These are phyloP conservation scores for Myotis brandtii DNA, from an alignment of 2,113 vertebrate species.

Conservation along the genomic window DNA sequence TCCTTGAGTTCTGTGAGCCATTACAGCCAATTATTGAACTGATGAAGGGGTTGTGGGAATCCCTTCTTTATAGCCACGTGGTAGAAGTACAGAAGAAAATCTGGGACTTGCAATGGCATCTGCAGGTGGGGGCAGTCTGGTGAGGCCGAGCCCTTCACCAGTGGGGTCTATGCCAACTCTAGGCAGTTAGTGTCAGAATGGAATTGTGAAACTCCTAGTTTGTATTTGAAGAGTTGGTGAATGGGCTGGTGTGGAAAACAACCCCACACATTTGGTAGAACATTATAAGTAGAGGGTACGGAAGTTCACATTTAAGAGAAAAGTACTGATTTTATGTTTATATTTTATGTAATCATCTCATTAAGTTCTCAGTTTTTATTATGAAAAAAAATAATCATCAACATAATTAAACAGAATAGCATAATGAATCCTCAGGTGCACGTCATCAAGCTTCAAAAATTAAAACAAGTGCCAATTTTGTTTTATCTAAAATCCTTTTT, in stretches of 20 bases:
- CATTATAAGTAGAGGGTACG: not conserved
- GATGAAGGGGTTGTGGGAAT: not conserved
- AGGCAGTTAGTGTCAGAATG: not conserved
- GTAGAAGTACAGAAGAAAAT: not conserved
- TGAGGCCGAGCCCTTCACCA: not conserved
- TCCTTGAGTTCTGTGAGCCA: not conserved
- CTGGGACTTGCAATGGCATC: not conserved
- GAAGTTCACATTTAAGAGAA: not conserved
- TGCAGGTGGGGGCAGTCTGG: not conserved
- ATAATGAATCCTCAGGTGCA: not conserved
- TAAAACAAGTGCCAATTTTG: not conserved
- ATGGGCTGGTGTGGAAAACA: not conserved
- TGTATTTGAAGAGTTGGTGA: not conserved
- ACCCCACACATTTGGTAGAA: not conserved
- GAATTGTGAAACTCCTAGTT: not conserved
- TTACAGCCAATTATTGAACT: not conserved
- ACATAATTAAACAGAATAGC: not conserved
- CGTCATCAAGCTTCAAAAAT: not conserved
- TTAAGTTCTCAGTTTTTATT: conserved; percentile 26
- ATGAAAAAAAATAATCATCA: conserved; percentile 44
- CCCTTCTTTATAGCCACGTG: not conserved
- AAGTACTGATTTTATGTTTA: not conserved
- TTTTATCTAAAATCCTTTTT: not conserved
- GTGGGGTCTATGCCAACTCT: not conserved
- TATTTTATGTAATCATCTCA: not conserved